Evolutionary conservation across 2,797 vertebrate species (phyloP).

Genomic region (Macropus fuliginosus): DNA sequence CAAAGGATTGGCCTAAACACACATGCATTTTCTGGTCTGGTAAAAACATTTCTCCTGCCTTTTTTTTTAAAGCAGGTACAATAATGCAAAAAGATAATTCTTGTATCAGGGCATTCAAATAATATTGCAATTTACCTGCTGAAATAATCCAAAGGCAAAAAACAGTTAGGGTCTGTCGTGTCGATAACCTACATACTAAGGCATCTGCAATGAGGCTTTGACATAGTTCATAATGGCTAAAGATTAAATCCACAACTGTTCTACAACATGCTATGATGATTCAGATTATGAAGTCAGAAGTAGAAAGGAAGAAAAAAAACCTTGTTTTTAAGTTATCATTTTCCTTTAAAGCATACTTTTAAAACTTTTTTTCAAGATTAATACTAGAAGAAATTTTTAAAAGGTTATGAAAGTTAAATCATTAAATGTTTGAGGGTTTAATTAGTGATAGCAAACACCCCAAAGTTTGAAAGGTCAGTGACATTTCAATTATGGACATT

Average conservation of each 20-base stretch:
- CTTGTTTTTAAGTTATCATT: constrained; percentile 38
- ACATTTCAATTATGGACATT: constrained; percentile 20
- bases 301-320: constrained; percentile 17
- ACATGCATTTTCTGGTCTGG: constrained; percentile 7
- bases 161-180: neutral
- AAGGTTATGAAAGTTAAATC: constrained; percentile 54
- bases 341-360: constrained; percentile 16
- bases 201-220: constrained; percentile 19
- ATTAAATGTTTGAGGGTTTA: constrained; percentile 33
- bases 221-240: constrained; percentile 21
- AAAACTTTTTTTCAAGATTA: constrained; percentile 47
- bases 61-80: neutral
- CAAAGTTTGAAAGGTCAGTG: constrained; percentile 16
- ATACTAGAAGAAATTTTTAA: constrained; percentile 20
- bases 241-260: constrained; percentile 41
- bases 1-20: constrained; percentile 2
- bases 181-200: constrained; percentile 36
- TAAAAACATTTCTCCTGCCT: constrained; percentile 20
- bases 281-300: neutral
- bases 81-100: constrained; percentile 43
- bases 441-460: neutral
- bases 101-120: constrained; percentile 26
- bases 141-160: constrained; percentile 19
- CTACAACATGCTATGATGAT: constrained; percentile 33
- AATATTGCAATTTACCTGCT: neutral